These are phyloP conservation scores for Sialis fuliginosa DNA, from an alignment of 2,888 invertebrate species.

Conservation along the genomic window DNA sequence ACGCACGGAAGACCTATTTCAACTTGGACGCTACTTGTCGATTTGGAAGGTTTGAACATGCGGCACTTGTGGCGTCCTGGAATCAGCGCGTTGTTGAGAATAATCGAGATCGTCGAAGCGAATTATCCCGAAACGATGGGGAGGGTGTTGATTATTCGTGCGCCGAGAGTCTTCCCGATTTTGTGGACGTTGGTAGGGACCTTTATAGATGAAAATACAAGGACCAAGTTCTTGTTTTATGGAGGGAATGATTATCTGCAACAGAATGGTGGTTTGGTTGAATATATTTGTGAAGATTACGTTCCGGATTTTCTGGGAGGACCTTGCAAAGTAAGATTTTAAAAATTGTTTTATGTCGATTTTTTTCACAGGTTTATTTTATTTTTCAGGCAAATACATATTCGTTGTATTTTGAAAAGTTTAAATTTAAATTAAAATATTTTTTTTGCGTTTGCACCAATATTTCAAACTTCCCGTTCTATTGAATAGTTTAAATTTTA, in stretches of 20 bases:
- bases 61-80: constrained; percentile 90
- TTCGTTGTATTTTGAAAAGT: background rate
- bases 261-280: constrained; percentile 60
- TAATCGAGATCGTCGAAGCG: constrained; percentile 73
- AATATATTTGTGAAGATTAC: constrained; percentile 68
- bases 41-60: constrained; percentile 89
- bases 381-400: background rate
- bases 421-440: background rate
- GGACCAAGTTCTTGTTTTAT: constrained; percentile 82
- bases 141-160: constrained; percentile 73
- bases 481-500: no score
- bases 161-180: constrained; percentile 87
- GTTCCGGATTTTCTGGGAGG: constrained; percentile 91
- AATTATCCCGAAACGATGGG: constrained; percentile 95
- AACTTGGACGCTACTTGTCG: constrained; percentile 79
- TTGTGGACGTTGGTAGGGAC: constrained; percentile 90
- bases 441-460: no score
- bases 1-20: constrained; percentile 67
- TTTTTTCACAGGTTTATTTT: background rate
- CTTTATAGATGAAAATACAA: constrained; percentile 87
- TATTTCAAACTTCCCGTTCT: no score
- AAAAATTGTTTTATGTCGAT: constrained; percentile 1
- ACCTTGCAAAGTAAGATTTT: constrained; percentile 51
- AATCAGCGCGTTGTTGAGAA: constrained; percentile 49
- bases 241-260: constrained; percentile 74